Conservation (phyloP, 2,113 vertebrate species). For the Leuciscus idus region DNA sequence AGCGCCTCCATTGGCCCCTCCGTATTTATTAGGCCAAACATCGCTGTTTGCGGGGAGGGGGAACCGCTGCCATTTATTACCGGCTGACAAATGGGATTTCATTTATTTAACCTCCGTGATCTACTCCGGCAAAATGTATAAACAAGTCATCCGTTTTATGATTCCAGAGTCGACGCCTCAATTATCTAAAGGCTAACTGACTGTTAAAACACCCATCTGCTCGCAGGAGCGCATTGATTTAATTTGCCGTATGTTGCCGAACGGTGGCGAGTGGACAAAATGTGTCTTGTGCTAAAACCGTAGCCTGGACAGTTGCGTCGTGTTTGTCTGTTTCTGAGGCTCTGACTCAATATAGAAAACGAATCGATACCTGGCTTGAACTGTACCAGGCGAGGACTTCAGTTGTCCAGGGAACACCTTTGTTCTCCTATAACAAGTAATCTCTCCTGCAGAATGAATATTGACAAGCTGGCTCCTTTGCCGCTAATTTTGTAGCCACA, state of each 20-base stretch:
- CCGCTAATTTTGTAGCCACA: constrained; percentile 88
- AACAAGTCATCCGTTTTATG: constrained; percentile 99
- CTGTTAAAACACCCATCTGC: constrained; percentile 99
- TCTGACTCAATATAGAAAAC: neutral
- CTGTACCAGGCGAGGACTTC: no score
- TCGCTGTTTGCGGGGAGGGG: constrained; percentile 90
- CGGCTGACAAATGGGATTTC: constrained; percentile 99
- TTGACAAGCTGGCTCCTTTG: constrained; percentile 88
- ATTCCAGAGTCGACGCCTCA: constrained; percentile 97
- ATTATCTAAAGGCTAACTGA: constrained; percentile 99
- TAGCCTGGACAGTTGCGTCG: neutral
- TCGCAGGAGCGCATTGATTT: constrained; percentile 98
- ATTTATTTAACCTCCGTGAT: constrained; percentile 99
- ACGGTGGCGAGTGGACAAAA: constrained; percentile 70
- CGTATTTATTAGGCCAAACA: constrained; percentile 99
- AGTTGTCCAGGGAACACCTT: constrained; percentile 82
- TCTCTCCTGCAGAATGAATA: constrained; percentile 85
- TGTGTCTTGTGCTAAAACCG: neutral
- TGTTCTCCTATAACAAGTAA: constrained; percentile 88
- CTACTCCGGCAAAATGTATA: constrained; percentile 99
- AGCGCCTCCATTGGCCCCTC: constrained; percentile 73
- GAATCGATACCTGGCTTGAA: constrained; percentile 52
- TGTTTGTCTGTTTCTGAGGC: neutral
- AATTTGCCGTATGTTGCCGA: constrained; percentile 94
- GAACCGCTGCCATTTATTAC: constrained; percentile 89